phyloP scores from a whole-genome alignment of 2,797 vertebrate genomes.

The Rallus crepitans region DNA sequence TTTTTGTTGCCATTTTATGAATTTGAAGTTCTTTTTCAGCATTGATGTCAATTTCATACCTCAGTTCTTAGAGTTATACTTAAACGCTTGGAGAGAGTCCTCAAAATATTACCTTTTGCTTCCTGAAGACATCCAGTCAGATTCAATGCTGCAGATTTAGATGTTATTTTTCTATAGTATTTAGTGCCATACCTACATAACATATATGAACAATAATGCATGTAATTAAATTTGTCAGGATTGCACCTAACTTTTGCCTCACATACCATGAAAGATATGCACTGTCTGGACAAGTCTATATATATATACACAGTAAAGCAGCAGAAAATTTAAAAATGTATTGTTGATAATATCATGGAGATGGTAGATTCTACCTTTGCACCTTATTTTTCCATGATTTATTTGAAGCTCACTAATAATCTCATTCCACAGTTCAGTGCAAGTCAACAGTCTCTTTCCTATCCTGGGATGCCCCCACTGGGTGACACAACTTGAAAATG shows the following conservation, averaged over 20 bases:
- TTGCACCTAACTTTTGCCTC: not conserved
- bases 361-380: not conserved
- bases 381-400: not conserved
- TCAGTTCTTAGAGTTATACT: not conserved
- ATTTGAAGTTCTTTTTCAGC: not conserved
- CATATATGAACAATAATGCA: not conserved
- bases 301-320: not conserved
- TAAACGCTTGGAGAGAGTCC: not conserved
- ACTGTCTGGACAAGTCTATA: fast-evolving
- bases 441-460: fast-evolving
- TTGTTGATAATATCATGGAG: not conserved
- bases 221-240: not conserved
- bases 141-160: not conserved
- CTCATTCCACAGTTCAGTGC: not conserved
- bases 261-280: not conserved
- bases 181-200: not conserved
- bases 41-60: not conserved
- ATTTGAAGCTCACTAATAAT: not conserved
- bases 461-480: not conserved
- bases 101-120: not conserved
- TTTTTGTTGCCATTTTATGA: not conserved
- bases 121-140: not conserved
- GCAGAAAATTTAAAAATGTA: not conserved
- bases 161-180: not conserved
- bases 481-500: not conserved